These are phyloP conservation scores for Callimorpha dominula DNA, from an alignment of 2,888 invertebrate species.

Conservation along the genomic window DNA sequence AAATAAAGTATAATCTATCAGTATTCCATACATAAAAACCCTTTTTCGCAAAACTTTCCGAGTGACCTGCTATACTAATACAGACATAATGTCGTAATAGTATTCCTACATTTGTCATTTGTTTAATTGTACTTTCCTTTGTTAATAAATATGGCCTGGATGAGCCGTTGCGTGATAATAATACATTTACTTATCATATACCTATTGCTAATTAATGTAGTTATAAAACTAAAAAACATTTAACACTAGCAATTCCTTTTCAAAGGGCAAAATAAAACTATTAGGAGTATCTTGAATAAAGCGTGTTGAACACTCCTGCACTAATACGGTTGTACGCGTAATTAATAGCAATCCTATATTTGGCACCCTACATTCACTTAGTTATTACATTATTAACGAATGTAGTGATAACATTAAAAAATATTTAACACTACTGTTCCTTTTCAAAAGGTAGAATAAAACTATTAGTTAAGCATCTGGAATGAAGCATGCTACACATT, in stretches of 20 bases:
- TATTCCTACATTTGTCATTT: not conserved
- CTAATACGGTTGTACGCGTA: not conserved
- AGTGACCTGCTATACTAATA: not conserved
- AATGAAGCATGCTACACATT: not conserved
- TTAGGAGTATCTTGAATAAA: not conserved
- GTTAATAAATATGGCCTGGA: constrained; percentile 17
- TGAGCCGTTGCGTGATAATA: constrained; percentile 42
- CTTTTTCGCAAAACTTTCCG: no score
- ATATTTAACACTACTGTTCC: constrained; percentile 24
- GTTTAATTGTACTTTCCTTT: constrained; percentile 27
- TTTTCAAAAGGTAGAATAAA: constrained; percentile 14
- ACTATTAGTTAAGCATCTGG: not conserved
- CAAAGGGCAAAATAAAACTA: constrained; percentile 1
- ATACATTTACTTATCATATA: constrained; percentile 29
- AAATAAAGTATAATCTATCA: no score
- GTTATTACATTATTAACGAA: constrained; percentile 29
- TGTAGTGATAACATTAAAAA: constrained; percentile 21
- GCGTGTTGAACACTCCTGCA: not conserved
- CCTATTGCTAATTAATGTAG: constrained; percentile 26
- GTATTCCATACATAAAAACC: no score
- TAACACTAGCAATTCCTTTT: constrained; percentile 30
- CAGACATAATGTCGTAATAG: not conserved
- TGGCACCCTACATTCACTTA: constrained; percentile 25
- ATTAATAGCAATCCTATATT: not conserved
- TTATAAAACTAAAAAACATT: constrained; percentile 17